Conservation (phyloP, 2,888 invertebrate species). For the Platerodrilus igneus region DNA sequence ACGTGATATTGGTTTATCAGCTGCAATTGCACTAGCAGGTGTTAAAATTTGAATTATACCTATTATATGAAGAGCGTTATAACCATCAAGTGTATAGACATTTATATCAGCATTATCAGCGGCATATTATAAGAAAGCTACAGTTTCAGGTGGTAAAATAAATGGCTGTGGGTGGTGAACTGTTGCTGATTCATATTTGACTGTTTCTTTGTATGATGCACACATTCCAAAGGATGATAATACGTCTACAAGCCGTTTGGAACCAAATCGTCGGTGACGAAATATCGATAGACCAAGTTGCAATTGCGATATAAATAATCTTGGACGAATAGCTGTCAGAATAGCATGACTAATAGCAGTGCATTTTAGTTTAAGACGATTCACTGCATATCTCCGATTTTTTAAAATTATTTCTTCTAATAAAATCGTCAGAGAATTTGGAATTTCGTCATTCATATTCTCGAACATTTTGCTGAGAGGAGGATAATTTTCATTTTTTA, state of each 20-base stretch:
- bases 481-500: too few relatives aligned
- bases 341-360: slow-evolving; percentile 31
- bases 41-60: slow-evolving; percentile 33
- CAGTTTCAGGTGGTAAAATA: slow-evolving; percentile 29
- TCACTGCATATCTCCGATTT: too few relatives aligned
- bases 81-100: slow-evolving; percentile 33
- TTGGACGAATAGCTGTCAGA: slow-evolving; percentile 31
- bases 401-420: too few relatives aligned
- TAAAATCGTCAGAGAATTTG: too few relatives aligned
- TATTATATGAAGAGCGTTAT: slow-evolving; percentile 36
- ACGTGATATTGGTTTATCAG: slow-evolving; percentile 20
- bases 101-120: slow-evolving; percentile 37
- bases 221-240: slow-evolving; percentile 28
- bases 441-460: too few relatives aligned
- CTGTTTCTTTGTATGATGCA: slow-evolving; percentile 29
- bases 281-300: slow-evolving; percentile 44
- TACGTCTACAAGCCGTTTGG: slow-evolving; percentile 26
- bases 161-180: slow-evolving; percentile 29
- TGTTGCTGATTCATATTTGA: slow-evolving; percentile 30
- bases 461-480: too few relatives aligned
- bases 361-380: too few relatives aligned
- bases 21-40: slow-evolving; percentile 29
- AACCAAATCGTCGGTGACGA: slow-evolving; percentile 28
- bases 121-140: slow-evolving; percentile 32
- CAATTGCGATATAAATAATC: slow-evolving; percentile 31